Evolutionary conservation across 2,888 invertebrate genomes (phyloP), one percentile per base, ranked within the genome.

Genomic region (Timema podura): DNA sequence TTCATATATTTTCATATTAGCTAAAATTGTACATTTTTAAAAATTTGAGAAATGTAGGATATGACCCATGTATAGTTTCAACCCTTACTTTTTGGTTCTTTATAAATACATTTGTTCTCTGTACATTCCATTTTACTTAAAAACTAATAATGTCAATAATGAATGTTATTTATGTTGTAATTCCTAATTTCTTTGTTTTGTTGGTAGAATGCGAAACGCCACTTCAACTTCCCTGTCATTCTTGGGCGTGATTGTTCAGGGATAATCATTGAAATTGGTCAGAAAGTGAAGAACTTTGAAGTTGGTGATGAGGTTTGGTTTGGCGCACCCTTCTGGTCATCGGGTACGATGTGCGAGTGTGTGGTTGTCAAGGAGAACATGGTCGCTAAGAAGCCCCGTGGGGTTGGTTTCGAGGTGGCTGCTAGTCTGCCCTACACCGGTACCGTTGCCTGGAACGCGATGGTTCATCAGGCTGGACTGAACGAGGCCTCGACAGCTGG

Each of bases 161-260:
- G 54, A 54, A 54, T 54, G 51, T n/a, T n/a, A n/a, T n/a, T n/a
- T n/a, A n/a, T n/a, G n/a, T n/a, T n/a, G 30, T 30, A 30, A 30
- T 30, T 30, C 30, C 30, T 30, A 3, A 30, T 30, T 30, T 30
- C 2, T 30, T 30, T 30, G 30, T 30, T 30, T 30, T 30, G 30
- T 30, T 30, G 30, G 30, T 3, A 30, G 3, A 30, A 30, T 30
- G 30, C 30, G 30, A 30, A 30, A 3, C 30, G 3, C 30, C 1
- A 30, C 30, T 30, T 30, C 30, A 30, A 30, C 72, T 78, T 85
- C 73, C 87, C 88, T 15, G 81, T 88, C 65, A 83, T 84, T 64
- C 78, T 89, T 49, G 89, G 89, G 0, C 82, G 89, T 73, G 87
- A 87, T 77, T 88, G 88, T 77, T 81, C 87, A 10, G 89, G 89